These are phyloP conservation scores for Tetranychus urticae DNA, from an alignment of 1,140 invertebrate species.

Conservation along the genomic window DNA sequence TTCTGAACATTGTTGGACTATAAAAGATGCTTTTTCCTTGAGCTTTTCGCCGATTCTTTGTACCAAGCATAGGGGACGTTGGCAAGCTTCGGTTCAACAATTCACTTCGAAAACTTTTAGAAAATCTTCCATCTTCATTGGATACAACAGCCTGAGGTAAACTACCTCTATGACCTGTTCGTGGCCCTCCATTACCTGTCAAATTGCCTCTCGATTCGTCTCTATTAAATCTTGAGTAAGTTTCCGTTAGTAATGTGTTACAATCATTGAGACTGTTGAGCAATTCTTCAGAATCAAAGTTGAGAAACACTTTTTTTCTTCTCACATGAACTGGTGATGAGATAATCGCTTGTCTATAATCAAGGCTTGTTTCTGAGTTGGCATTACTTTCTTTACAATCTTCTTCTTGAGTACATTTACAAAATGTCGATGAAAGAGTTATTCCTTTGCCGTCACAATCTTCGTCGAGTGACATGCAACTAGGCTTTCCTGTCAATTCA, in stretches of 20 bases:
- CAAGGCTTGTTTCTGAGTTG: background rate
- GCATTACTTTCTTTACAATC: background rate
- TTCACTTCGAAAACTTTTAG: background rate
- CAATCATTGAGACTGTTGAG: background rate
- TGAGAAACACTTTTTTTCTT: background rate
- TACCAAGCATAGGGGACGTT: slow-evolving; percentile 13
- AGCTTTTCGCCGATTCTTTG: slow-evolving; percentile 12
- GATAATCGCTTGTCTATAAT: background rate
- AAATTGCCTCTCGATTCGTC: no score
- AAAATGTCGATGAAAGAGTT: background rate
- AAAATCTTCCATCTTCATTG: background rate
- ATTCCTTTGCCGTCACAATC: slow-evolving; percentile 4
- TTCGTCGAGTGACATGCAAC: slow-evolving; percentile 3
- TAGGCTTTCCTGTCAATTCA: background rate
- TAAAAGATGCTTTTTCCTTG: slow-evolving; percentile 12
- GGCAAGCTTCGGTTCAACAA: background rate
- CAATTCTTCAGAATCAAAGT: background rate
- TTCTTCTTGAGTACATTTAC: background rate
- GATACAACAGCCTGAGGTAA: background rate
- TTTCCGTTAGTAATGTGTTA: background rate
- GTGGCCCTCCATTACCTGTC: no score
- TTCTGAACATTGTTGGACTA: slow-evolving; percentile 15
- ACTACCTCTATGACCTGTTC: background rate
- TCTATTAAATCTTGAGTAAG: background rate
- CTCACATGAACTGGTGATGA: background rate